Conservation (phyloP, 2,113 vertebrate genomes). For the Caracal caracal region DNA sequence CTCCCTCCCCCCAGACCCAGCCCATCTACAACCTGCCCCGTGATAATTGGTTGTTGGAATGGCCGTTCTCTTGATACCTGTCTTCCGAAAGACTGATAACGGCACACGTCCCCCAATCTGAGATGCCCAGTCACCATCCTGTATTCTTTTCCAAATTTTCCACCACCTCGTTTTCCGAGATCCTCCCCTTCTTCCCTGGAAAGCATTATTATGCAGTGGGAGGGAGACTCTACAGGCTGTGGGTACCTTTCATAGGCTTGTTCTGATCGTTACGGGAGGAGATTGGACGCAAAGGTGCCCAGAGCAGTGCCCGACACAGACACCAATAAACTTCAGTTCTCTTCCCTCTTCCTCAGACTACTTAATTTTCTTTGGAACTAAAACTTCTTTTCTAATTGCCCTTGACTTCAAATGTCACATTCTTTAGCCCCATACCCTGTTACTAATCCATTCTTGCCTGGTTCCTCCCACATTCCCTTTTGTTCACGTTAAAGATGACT, state of each 20-base stretch:
- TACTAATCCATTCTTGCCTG: conserved; percentile 51
- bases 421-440: conserved; percentile 50
- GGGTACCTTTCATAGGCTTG: neutral
- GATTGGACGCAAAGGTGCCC: neutral
- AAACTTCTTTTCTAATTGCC: conserved; percentile 60
- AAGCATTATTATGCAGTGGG: neutral
- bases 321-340: neutral
- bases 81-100: neutral
- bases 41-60: fast-evolving
- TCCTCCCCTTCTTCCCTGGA: neutral
- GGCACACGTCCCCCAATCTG: neutral
- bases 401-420: conserved; percentile 52
- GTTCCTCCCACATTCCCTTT: conserved; percentile 73
- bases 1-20: no score
- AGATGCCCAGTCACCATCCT: neutral
- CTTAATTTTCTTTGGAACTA: conserved; percentile 1
- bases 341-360: neutral
- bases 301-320: neutral
- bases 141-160: neutral
- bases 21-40: neutral
- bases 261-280: neutral
- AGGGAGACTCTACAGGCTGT: neutral
- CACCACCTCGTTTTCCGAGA: neutral
- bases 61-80: neutral
- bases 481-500: conserved; percentile 68